A percentile compares a stretch with the other conserved stretches of the same genome.
Conservation (phyloP, 1,140 invertebrate genomes). For the Drosophila sp. region DNA sequence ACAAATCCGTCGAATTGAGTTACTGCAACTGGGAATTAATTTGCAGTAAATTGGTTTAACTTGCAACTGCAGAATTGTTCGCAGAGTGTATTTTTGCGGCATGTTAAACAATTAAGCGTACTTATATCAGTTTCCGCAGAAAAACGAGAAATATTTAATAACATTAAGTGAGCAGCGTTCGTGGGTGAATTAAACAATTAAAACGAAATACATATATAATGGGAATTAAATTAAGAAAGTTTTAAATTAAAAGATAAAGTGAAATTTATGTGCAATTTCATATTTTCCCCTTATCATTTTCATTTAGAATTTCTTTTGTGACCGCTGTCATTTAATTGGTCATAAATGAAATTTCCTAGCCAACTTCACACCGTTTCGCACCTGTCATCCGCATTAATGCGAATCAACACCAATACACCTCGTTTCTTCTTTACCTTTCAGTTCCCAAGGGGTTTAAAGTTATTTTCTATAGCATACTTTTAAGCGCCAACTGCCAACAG, state of each 20-base stretch:
- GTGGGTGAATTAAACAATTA: conserved; percentile 43
- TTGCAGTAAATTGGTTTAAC: neutral
- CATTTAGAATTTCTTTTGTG: conserved; percentile 24
- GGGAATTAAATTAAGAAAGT: conserved; percentile 28
- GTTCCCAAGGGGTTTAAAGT: conserved; percentile 13
- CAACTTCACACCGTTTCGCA: conserved; percentile 28
- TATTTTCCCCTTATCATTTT: conserved; percentile 38
- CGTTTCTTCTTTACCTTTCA: no score
- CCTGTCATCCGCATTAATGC: conserved; percentile 46
- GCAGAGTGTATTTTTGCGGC: neutral
- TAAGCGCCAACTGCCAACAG: conserved; percentile 22
- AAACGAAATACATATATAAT: conserved; percentile 27
- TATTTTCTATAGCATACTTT: conserved; percentile 64
- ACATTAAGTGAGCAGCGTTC: conserved; percentile 1
- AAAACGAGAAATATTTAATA: conserved; percentile 10
- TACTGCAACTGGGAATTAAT: neutral
- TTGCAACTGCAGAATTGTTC: neutral
- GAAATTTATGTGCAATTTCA: conserved; percentile 28
- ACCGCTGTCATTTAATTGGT: conserved; percentile 53
- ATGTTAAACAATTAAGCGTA: conserved; percentile 6
- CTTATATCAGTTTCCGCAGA: neutral
- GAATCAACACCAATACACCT: conserved; percentile 21
- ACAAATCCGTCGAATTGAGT: neutral
- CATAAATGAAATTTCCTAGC: conserved; percentile 54
- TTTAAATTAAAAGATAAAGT: conserved; percentile 46